A percentile compares a stretch with the other conserved stretches of the same genome.
Conservation (phyloP, 2,113 vertebrate genomes). For the Toxotes jaculatrix region DNA sequence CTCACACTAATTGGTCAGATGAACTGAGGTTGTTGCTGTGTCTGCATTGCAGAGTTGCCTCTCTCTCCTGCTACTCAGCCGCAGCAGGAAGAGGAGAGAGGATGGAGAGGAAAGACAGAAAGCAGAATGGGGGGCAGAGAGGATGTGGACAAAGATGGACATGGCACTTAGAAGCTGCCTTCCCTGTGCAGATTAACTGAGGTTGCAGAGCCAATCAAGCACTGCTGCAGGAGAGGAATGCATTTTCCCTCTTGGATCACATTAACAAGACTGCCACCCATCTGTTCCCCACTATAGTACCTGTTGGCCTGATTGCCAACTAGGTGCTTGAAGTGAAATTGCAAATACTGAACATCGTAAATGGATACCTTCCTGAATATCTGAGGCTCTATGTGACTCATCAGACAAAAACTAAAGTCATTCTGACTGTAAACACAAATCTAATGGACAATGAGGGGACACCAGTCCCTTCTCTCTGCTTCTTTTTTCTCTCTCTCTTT, state of each 20-base stretch:
- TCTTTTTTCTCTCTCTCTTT: slow-evolving; percentile 18
- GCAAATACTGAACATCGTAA: slow-evolving; percentile 39
- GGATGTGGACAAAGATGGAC: slow-evolving; percentile 62
- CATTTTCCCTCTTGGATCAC: slow-evolving; percentile 45
- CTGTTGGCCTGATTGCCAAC: slow-evolving; percentile 63
- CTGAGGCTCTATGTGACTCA: slow-evolving; percentile 43
- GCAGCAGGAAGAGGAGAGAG: slow-evolving; percentile 42
- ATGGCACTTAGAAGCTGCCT: slow-evolving; percentile 41
- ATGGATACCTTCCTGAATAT: slow-evolving; percentile 21
- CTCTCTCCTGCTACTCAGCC: slow-evolving; percentile 47
- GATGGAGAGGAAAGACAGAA: slow-evolving; percentile 36
- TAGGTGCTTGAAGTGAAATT: slow-evolving; percentile 51
- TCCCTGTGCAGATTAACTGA: slow-evolving; percentile 59
- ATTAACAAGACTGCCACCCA: slow-evolving; percentile 55
- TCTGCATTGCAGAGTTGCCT: slow-evolving; percentile 83
- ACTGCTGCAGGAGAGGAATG: slow-evolving; percentile 37
- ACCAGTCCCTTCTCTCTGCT: slow-evolving; percentile 23
- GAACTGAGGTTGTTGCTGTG: slow-evolving; percentile 81
- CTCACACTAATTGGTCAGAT: slow-evolving; percentile 78
- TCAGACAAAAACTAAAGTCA: slow-evolving; percentile 32
- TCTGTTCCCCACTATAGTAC: slow-evolving; percentile 54
- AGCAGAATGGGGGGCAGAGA: slow-evolving; percentile 33
- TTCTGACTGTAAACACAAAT: slow-evolving; percentile 46
- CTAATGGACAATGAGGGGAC: slow-evolving; percentile 9
- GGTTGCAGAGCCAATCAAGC: slow-evolving; percentile 45